Percentiles rank a stretch among this genome's conserved stretches.
Evolutionary conservation across 2,888 invertebrate genomes (phyloP).

Genomic region (Heliconius hortense): DNA sequence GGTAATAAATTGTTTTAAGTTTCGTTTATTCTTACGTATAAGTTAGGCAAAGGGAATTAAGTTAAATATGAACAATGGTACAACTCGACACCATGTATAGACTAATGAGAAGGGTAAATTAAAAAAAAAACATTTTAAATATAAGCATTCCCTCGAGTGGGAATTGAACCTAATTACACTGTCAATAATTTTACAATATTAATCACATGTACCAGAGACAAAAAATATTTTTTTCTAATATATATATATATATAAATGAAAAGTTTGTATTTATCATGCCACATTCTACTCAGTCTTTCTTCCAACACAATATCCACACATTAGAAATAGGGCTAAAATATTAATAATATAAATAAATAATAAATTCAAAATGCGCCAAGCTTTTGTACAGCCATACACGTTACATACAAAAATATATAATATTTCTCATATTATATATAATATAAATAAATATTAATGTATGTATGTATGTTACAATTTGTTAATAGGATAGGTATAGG

Average conservation of each 20-base stretch:
- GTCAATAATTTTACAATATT: not conserved
- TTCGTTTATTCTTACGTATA: too few species aligned
- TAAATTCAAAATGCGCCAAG: constrained; percentile 14
- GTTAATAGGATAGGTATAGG: not conserved
- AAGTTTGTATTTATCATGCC: constrained; percentile 10
- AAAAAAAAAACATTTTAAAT: too few species aligned
- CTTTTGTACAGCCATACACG: constrained; percentile 21
- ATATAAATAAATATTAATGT: not conserved
- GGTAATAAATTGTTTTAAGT: not conserved
- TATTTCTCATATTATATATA: not conserved
- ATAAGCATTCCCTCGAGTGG: too few species aligned
- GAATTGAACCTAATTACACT: too few species aligned
- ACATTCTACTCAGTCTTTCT: constrained; percentile 38
- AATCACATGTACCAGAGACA: not conserved
- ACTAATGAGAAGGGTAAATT: not conserved
- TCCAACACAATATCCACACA: constrained; percentile 25
- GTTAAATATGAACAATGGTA: too few species aligned
- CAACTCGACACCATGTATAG: not conserved
- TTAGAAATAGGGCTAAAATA: constrained; percentile 19
- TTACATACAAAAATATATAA: constrained; percentile 22
- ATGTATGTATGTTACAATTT: not conserved
- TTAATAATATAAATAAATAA: constrained; percentile 23
- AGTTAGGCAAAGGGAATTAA: too few species aligned
- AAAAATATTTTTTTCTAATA: not conserved
- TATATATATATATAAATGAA: not conserved